Base-by-base conservation (phyloP, 2,113 vertebrate genomes). In the Hipposideros armiger region DNA sequence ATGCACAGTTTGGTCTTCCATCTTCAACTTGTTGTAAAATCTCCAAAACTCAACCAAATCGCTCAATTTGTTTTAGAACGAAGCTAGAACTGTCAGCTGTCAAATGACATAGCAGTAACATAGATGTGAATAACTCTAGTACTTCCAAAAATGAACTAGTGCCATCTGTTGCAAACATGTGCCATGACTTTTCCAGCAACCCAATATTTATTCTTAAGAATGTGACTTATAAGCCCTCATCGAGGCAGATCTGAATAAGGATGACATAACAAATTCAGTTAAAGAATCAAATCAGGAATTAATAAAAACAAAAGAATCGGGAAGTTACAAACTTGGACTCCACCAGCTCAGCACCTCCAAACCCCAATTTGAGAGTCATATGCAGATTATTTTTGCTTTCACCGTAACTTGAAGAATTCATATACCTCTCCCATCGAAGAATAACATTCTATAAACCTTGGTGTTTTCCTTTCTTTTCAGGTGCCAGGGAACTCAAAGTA, bases 401-500 rank as follows among this genome's bases (percentile, higher is more conserved):
- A 80, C 13, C 22, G 47, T 67, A 82, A 67, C 30, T 2, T 85
- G 13, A 86, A 89, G 40, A 89, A 82, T 76, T 26, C 22, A 22
- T 64, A 22, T 42, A 87, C 36, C 32, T 80, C 40, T 85, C 77
- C 47, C 62, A n/a, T 54, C 32, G 89, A 52, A 83, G 58, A 91
- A 40, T 13, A 85, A 52, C 62, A 78, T 60, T 81, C 40, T 77
- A 64, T n/a, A 62, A 81, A 86, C 70, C 36, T 42, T 86, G 22
- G 28, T 64, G 42, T 26, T 58, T 45, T 60, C 32, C 20, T 67
- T 87, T 87, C 6, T 64, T 83, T 95, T 83, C 54, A 76, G 45
- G 50, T 72, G 70, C 70, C 80, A 76, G 80, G 32, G 94, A 87
- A 70, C 50, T 66, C 66, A 70, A 76, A 80, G 22, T 73, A 87